Evolutionary conservation across 2,113 vertebrate species (phyloP).

Genomic region (Neolamprologus kungweensis): DNA sequence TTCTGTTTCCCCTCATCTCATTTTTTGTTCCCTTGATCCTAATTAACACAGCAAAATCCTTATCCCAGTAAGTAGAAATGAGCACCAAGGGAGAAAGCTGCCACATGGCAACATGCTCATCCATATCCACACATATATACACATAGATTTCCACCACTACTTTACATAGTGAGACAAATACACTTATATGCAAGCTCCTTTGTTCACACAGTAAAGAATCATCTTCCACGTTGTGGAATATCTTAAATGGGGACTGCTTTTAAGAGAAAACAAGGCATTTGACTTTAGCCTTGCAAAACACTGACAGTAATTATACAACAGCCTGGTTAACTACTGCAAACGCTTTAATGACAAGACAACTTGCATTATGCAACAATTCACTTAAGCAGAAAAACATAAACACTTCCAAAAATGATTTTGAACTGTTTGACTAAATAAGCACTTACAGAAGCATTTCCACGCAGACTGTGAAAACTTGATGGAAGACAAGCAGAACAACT

Average conservation of each 20-base stretch:
- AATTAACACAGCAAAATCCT: constrained; percentile 19
- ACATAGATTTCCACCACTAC: background rate
- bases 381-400: background rate
- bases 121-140: background rate
- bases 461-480: background rate
- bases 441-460: background rate
- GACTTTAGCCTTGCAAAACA: background rate
- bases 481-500: background rate
- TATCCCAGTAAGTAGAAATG: background rate
- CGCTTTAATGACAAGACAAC: background rate
- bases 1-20: background rate
- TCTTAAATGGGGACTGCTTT: background rate
- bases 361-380: background rate
- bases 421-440: background rate
- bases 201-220: background rate
- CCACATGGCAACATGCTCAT: background rate
- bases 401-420: background rate
- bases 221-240: background rate
- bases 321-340: background rate
- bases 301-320: background rate
- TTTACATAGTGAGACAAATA: background rate
- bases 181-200: background rate
- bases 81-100: background rate
- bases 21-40: background rate
- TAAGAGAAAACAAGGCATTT: background rate